phyloP scores from a whole-genome alignment of 2,113 vertebrate genomes.

The Helogale parvula region DNA sequence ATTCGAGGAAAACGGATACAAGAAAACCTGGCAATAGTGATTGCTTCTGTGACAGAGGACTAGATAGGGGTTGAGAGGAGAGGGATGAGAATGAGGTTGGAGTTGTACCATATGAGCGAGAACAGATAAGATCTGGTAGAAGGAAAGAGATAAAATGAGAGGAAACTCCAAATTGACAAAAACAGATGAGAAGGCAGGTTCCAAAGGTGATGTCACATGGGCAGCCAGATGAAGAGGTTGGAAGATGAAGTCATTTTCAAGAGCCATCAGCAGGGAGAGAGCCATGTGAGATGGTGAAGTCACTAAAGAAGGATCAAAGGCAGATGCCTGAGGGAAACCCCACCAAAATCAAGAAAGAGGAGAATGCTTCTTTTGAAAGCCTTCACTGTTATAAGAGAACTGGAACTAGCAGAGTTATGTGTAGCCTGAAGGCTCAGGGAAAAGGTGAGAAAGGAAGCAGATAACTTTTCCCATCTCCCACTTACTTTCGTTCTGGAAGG shows the following conservation, averaged over 20 bases:
- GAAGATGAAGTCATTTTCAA: slow-evolving; percentile 62
- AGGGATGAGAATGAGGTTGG: neutral
- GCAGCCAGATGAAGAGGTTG: neutral
- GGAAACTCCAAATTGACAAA: neutral
- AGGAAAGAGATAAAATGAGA: neutral
- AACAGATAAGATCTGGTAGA: slow-evolving; percentile 15
- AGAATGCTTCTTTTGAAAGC: slow-evolving; percentile 53
- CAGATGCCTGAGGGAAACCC: slow-evolving; percentile 15
- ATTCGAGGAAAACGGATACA: neutral
- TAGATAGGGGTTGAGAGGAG: neutral
- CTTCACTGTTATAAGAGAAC: slow-evolving; percentile 30
- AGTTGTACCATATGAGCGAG: neutral
- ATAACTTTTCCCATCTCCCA: neutral
- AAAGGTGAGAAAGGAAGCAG: slow-evolving; percentile 44
- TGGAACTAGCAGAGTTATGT: neutral
- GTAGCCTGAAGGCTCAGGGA: neutral
- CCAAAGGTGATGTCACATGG: slow-evolving; percentile 47
- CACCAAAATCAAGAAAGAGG: neutral
- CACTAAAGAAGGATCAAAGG: slow-evolving; percentile 41
- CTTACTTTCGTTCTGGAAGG: neutral
- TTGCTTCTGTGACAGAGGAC: neutral
- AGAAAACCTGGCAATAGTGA: neutral
- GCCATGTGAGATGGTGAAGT: slow-evolving; percentile 59
- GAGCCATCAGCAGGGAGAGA: slow-evolving; percentile 58
- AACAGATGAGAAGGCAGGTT: neutral